These are phyloP conservation scores for Scolanthus callimorphus DNA, from an alignment of 92 coral and sea anemone genomes.

Conservation along the genomic window DNA sequence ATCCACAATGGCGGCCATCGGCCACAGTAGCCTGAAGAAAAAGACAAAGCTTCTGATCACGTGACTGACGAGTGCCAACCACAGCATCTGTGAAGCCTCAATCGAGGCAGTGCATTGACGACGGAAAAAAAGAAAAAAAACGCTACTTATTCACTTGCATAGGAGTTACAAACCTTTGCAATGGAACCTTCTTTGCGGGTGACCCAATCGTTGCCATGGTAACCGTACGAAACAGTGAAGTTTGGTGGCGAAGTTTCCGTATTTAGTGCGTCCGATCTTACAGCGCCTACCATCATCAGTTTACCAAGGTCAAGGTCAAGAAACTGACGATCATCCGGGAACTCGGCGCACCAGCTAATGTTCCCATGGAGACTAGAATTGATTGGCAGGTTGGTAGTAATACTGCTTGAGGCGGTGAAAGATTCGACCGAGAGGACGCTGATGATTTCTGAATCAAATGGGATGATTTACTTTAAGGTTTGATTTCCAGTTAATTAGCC, in stretches of 20 bases:
- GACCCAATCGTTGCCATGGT: conserved; percentile 2
- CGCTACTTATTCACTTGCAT: too few species aligned
- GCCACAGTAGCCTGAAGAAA: too few species aligned
- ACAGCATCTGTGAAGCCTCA: too few species aligned
- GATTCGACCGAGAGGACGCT: neutral
- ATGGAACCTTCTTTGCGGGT: neutral
- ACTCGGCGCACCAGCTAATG: conserved; percentile 58
- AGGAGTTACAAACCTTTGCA: neutral
- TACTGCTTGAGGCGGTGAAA: neutral
- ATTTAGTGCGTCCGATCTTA: conserved; percentile 11
- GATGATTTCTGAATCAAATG: too few species aligned
- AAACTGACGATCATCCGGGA: conserved; percentile 30
- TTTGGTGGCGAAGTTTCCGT: neutral
- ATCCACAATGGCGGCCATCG: too few species aligned
- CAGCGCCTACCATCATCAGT: conserved; percentile 17
- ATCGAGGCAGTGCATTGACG: too few species aligned
- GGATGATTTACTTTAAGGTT: too few species aligned
- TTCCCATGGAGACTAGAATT: conserved; percentile 2
- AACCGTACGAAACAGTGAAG: conserved; percentile 3
- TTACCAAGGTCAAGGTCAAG: conserved; percentile 40
- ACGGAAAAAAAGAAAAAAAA: neutral
- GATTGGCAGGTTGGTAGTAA: neutral
- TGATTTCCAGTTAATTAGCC: too few species aligned
- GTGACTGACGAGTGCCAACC: too few species aligned
- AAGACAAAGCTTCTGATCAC: too few species aligned